Evolutionary conservation across 2,113 vertebrate genomes (phyloP).

Genomic region (Neomonachus schauinslandi): DNA sequence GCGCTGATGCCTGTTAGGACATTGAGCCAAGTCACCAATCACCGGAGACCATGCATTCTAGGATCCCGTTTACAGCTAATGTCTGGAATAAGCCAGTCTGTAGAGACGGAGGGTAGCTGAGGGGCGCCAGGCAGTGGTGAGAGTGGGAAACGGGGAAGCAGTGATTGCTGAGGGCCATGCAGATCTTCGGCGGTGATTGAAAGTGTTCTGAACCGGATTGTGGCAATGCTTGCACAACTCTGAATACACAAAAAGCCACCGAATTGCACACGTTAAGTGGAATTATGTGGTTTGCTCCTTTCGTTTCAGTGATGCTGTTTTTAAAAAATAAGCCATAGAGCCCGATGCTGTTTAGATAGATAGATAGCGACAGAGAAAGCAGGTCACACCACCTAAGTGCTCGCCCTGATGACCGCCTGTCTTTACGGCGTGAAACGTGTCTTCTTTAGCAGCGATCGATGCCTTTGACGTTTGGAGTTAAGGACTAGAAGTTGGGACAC

Average conservation of each 20-base stretch:
- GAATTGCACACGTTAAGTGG: not conserved
- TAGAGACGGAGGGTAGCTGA: not conserved
- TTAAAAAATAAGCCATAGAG: not conserved
- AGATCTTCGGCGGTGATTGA: not conserved
- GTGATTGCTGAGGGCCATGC: not conserved
- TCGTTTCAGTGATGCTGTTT: not conserved
- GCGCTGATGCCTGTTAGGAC: too few relatives aligned
- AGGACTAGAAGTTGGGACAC: not conserved
- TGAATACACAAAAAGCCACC: not conserved
- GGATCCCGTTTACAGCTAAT: too few relatives aligned
- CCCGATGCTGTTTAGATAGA: not conserved
- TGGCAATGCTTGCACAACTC: not conserved
- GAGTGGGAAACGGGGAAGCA: not conserved
- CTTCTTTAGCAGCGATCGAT: not conserved
- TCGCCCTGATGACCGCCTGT: fast-evolving
- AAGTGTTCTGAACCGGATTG: not conserved
- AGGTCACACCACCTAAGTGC: not conserved
- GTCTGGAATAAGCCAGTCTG: not conserved
- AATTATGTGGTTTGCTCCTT: not conserved
- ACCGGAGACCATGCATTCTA: fast-evolving
- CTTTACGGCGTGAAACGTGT: not conserved
- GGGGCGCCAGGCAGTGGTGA: not conserved
- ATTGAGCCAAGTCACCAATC: not conserved
- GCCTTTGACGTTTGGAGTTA: not conserved
- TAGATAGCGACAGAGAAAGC: not conserved